phyloP scores from a whole-genome alignment of 2,888 invertebrate genomes.

The Papilio protenor region DNA sequence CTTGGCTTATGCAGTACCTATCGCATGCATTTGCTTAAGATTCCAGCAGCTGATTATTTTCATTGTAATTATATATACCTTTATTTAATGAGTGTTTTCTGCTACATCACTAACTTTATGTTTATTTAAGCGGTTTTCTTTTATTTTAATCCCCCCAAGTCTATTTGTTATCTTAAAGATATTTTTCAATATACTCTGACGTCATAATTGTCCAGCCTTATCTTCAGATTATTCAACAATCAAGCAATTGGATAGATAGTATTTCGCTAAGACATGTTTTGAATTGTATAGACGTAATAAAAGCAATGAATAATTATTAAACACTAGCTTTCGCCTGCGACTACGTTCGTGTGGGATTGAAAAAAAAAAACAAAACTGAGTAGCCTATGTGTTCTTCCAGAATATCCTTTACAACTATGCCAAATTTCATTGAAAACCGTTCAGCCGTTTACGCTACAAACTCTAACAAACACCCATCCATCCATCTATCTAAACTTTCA shows the following conservation, averaged over 20 bases:
- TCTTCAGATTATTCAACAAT: slow-evolving; percentile 1
- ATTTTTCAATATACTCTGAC: background rate
- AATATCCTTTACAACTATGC: too few relatives aligned
- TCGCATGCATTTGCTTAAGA: background rate
- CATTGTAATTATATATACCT: background rate
- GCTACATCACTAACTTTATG: background rate
- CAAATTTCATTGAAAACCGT: too few relatives aligned
- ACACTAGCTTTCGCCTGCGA: too few relatives aligned
- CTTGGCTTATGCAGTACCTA: background rate
- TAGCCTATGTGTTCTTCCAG: too few relatives aligned
- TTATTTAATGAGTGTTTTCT: background rate
- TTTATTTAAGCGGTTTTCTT: too few relatives aligned
- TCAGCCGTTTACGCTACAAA: too few relatives aligned
- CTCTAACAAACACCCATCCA: too few relatives aligned
- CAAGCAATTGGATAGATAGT: background rate
- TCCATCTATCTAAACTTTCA: too few relatives aligned
- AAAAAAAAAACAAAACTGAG: too few relatives aligned
- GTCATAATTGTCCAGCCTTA: background rate
- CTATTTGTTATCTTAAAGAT: too few relatives aligned
- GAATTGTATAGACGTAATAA: background rate
- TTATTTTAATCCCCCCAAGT: too few relatives aligned
- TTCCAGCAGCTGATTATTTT: background rate
- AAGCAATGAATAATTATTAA: background rate
- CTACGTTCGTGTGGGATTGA: too few relatives aligned
- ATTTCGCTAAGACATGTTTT: background rate